Conservation (phyloP, 2,797 vertebrate species). For the Typhlichthys eigenmanni region DNA sequence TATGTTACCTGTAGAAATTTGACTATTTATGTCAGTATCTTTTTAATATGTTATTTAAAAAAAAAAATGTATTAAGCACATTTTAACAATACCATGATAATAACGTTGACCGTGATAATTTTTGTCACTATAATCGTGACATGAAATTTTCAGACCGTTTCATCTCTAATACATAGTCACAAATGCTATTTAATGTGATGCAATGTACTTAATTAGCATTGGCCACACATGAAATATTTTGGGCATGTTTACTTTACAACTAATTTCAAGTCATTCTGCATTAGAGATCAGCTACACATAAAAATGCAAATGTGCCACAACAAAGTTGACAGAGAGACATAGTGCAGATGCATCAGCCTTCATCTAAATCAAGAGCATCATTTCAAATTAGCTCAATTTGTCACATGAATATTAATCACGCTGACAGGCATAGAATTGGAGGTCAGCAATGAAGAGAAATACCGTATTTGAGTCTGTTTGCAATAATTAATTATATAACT, state of each 20-base stretch:
- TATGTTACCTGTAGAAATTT: too few species aligned
- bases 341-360: constrained; percentile 21
- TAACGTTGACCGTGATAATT: too few species aligned
- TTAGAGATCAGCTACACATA: neutral
- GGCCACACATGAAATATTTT: too few species aligned
- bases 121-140: too few species aligned
- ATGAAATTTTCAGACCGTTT: too few species aligned
- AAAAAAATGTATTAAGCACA: too few species aligned
- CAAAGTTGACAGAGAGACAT: neutral
- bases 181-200: too few species aligned
- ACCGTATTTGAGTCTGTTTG: constrained; percentile 5
- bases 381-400: constrained; percentile 27
- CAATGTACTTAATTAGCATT: too few species aligned
- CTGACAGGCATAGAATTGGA: constrained; percentile 26
- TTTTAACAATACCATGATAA: neutral
- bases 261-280: neutral
- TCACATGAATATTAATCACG: constrained; percentile 17
- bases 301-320: constrained; percentile 3
- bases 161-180: too few species aligned
- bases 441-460: constrained; percentile 36
- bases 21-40: too few species aligned
- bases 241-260: neutral
- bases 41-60: too few species aligned
- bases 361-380: constrained; percentile 28
- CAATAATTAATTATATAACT: constrained; percentile 52